Percentiles rank a stretch among this genome's conserved stretches.
phyloP scores from a whole-genome alignment of 2,888 invertebrate species.

The Amphipoea oculea region DNA sequence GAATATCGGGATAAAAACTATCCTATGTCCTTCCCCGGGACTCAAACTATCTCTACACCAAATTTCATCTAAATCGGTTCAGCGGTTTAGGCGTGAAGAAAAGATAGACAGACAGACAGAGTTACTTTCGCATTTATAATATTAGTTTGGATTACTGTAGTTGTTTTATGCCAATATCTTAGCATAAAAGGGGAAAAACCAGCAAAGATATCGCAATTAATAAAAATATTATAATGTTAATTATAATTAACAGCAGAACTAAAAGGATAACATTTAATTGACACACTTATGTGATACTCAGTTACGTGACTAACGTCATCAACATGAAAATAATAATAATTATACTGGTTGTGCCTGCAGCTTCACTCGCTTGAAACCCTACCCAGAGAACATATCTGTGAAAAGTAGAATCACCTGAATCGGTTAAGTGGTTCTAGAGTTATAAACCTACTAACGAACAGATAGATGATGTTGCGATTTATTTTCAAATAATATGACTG shows the following conservation, averaged over 20 bases:
- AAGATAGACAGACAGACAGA: too few relatives aligned
- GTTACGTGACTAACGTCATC: slow-evolving; percentile 7
- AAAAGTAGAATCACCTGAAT: not conserved
- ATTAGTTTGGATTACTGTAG: too few relatives aligned
- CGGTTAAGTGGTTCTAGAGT: not conserved
- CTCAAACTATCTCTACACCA: too few relatives aligned
- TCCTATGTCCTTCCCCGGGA: too few relatives aligned
- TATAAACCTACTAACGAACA: not conserved
- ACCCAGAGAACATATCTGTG: not conserved
- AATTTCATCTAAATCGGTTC: too few relatives aligned
- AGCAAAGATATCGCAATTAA: not conserved
- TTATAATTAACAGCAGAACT: not conserved
- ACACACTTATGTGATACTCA: not conserved
- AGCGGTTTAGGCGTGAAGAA: too few relatives aligned
- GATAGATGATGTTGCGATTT: not conserved
- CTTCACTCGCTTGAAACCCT: not conserved
- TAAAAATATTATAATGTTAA: too few relatives aligned
- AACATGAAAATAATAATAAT: not conserved
- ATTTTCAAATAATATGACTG: not conserved
- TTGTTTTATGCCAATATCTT: not conserved
- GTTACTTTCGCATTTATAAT: too few relatives aligned
- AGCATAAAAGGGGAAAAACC: not conserved
- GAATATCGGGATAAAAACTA: too few relatives aligned
- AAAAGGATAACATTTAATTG: slow-evolving; percentile 13
- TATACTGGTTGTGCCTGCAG: not conserved